Conservation (phyloP, 2,113 vertebrate genomes). For the Brachirus orientalis region DNA sequence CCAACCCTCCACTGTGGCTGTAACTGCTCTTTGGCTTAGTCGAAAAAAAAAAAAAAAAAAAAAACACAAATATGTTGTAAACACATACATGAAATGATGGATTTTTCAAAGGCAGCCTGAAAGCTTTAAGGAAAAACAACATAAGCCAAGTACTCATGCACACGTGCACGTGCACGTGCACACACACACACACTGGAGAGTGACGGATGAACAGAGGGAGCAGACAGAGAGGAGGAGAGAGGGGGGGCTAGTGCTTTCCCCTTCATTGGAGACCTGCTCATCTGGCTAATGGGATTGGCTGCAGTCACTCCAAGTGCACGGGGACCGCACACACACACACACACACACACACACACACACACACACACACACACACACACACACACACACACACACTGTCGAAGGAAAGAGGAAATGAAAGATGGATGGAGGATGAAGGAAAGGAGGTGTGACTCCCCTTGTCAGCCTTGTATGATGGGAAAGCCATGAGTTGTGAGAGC, state of each 20-base stretch:
- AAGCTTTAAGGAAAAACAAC: slow-evolving; percentile 21
- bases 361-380: slow-evolving; percentile 14
- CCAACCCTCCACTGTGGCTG: slow-evolving; percentile 16
- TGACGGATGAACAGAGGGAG: slow-evolving; percentile 50
- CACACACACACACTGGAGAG: slow-evolving; percentile 23
- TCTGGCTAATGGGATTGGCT: slow-evolving; percentile 79
- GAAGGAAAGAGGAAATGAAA: background rate
- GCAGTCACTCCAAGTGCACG: slow-evolving; percentile 44
- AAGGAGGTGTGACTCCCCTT: slow-evolving; percentile 35
- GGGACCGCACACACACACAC: slow-evolving; percentile 25
- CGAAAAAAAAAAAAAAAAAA: too few species aligned
- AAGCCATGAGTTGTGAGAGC: slow-evolving; percentile 24
- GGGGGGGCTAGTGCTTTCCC: slow-evolving; percentile 61
- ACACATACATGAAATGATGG: background rate
- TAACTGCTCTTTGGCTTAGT: slow-evolving; percentile 5
- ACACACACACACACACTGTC: slow-evolving; percentile 14
- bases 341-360: slow-evolving; percentile 9
- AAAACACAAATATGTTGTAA: slow-evolving; percentile 15
- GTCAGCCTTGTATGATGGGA: slow-evolving; percentile 29
- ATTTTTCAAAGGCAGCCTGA: background rate
- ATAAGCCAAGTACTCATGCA: background rate
- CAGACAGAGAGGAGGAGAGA: slow-evolving; percentile 28
- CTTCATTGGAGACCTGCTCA: slow-evolving; percentile 76
- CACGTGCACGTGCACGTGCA: background rate
- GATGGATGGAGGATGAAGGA: slow-evolving; percentile 27